A percentile compares a stretch with the other conserved stretches of the same genome.
phyloP scores from a whole-genome alignment of 2,888 invertebrate species.

The Plagiodera versicolora region DNA sequence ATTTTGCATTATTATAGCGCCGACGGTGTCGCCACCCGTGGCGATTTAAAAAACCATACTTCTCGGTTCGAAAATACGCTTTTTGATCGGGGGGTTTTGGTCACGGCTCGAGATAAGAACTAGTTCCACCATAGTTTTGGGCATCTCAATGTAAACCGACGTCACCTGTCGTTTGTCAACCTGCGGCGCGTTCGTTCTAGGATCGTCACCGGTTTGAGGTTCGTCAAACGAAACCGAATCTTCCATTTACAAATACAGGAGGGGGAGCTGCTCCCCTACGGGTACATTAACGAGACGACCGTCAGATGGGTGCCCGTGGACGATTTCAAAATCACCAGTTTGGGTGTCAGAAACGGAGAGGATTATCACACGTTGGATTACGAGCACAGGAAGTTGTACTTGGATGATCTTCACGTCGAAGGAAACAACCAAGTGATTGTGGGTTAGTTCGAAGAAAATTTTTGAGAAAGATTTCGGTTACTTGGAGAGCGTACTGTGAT shows the following conservation, averaged over 20 bases:
- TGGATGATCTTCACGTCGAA: slow-evolving; percentile 75
- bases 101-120: too few species aligned
- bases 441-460: slow-evolving; percentile 54
- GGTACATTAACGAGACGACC: slow-evolving; percentile 62
- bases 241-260: slow-evolving; percentile 83
- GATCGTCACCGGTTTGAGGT: slow-evolving; percentile 77
- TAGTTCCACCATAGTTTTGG: too few species aligned
- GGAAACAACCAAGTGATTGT: slow-evolving; percentile 70
- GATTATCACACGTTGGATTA: slow-evolving; percentile 79
- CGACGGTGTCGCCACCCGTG: too few species aligned
- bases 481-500: too few species aligned
- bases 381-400: too few species aligned
- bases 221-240: slow-evolving; percentile 72
- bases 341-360: slow-evolving; percentile 60
- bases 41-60: too few species aligned
- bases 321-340: slow-evolving; percentile 59
- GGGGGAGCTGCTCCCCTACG: slow-evolving; percentile 67
- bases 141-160: not conserved
- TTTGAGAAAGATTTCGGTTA: not conserved
- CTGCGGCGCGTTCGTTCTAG: slow-evolving; percentile 53
- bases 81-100: too few species aligned
- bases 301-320: slow-evolving; percentile 72
- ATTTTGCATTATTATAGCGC: too few species aligned
- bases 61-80: too few species aligned
- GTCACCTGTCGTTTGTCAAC: not conserved